Base-by-base conservation (phyloP, 2,888 invertebrate species). In the Acanthopleura granulata region DNA sequence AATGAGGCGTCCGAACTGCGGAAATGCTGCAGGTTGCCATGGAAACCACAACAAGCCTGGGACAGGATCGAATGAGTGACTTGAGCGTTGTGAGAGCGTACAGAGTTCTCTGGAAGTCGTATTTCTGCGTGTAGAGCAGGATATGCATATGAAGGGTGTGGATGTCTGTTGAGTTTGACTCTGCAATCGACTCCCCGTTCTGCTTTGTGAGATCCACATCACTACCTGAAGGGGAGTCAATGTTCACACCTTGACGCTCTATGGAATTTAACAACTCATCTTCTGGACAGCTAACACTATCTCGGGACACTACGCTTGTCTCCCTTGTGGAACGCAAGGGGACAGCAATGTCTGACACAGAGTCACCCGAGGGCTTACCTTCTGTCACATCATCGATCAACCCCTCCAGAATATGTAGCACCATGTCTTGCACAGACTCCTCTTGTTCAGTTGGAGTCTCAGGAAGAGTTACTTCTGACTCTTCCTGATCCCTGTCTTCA, bases 81-180 rank as follows among this genome's bases (percentile, higher is more conserved):
- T 94, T 93, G n/a, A 96, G 89, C 0, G 94, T 94, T 77, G 93
- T 93, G 79, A 96, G 91, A 12, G 95, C 94, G 86, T 95, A 95
- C 0, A 95, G 91, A 1, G 94, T 93, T 83, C 94, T 93, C 76
- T 93, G 93, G 0, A 94, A 94, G 88, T 96, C 96, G 84, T 95
- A 95, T 25, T 94, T 93, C 79, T 94, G 94, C 82, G 94, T 93
- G 87, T 96, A 96, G 1, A 97, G 91, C 62, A 96, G 92, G 91
- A 97, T 93, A 87, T 96, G 96, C 29, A 95, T 94, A 88, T 96
- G 96, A 76, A 95, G 93, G 40, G 94, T 94, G 88, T 95, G 94
- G 57, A 95, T 92, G 57, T 84, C 85, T 14, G 90, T 87, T 4
- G 88, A 84, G 74, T 87, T 86, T 29, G 80, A 79, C 12, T 75